Evolutionary conservation across 2,797 vertebrate genomes (phyloP).

Genomic region (Halcyon badia): DNA sequence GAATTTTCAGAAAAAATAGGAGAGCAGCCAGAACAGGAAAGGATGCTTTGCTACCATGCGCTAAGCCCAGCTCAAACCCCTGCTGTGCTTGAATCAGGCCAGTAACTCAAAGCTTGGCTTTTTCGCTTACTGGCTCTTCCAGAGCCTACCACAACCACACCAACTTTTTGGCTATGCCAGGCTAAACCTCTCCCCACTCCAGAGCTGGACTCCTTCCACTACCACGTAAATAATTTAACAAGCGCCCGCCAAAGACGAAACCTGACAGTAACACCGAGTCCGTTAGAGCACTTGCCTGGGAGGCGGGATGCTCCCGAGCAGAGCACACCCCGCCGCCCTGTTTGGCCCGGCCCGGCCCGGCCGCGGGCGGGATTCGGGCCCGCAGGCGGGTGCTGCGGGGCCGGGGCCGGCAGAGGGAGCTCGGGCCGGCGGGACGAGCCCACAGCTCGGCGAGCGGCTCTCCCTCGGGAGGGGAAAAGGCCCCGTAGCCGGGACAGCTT

Average conservation of each 20-base stretch:
- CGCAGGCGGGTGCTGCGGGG: neutral
- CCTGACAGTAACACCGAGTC: neutral
- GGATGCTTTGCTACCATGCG: fast-evolving
- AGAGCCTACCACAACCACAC: neutral
- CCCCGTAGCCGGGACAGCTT: neutral
- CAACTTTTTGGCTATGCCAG: neutral
- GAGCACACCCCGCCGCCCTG: neutral
- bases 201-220: neutral
- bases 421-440: neutral
- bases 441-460: fast-evolving
- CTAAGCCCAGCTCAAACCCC: neutral
- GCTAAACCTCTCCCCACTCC: neutral
- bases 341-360: fast-evolving
- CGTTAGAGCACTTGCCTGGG: neutral
- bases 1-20: neutral
- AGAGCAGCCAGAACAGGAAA: neutral
- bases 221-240: neutral
- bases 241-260: neutral
- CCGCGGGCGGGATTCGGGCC: neutral
- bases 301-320: neutral
- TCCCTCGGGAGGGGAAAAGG: neutral
- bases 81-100: neutral
- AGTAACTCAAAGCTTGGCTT: neutral
- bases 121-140: neutral
- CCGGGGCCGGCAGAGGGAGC: conserved; percentile 60